Conservation (phyloP, 1,140 invertebrate genomes). For the Scaptomyza graminum region DNA sequence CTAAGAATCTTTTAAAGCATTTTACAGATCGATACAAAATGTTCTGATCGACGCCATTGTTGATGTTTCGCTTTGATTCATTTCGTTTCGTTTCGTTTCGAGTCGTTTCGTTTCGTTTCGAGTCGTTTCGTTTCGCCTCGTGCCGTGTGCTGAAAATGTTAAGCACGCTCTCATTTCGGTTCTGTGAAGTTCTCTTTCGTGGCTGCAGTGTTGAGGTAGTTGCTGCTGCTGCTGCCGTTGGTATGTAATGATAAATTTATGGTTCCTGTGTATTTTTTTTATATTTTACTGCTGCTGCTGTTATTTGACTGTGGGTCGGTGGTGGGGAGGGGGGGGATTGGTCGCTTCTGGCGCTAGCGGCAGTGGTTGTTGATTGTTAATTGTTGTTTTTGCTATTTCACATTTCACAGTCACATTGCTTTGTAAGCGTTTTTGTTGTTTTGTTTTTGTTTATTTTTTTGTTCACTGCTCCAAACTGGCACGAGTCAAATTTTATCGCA, state of each 20-base stretch:
- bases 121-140: not conserved
- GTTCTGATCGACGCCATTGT: too few species aligned
- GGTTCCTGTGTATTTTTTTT: conserved; percentile 34
- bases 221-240: conserved; percentile 40
- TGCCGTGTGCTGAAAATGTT: not conserved
- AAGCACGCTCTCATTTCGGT: not conserved
- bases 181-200: not conserved
- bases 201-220: conserved; percentile 55
- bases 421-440: conserved; percentile 32
- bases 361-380: conserved; percentile 63
- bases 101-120: not conserved
- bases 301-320: not conserved
- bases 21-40: too few species aligned
- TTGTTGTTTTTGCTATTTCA: conserved; percentile 68
- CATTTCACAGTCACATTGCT: conserved; percentile 60
- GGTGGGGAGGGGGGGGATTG: not conserved
- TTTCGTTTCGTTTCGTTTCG: too few species aligned
- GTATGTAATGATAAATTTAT: conserved; percentile 71
- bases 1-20: too few species aligned
- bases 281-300: conserved; percentile 4
- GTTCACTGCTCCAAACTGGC: conserved; percentile 72
- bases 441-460: conserved; percentile 49
- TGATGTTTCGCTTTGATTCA: not conserved
- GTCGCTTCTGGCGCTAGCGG: conserved; percentile 59
- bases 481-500: conserved; percentile 75